Evolutionary conservation across 1,140 invertebrate species (phyloP), one percentile per base, ranked within the genome.

Genomic region (Trissolcus basalis): DNA sequence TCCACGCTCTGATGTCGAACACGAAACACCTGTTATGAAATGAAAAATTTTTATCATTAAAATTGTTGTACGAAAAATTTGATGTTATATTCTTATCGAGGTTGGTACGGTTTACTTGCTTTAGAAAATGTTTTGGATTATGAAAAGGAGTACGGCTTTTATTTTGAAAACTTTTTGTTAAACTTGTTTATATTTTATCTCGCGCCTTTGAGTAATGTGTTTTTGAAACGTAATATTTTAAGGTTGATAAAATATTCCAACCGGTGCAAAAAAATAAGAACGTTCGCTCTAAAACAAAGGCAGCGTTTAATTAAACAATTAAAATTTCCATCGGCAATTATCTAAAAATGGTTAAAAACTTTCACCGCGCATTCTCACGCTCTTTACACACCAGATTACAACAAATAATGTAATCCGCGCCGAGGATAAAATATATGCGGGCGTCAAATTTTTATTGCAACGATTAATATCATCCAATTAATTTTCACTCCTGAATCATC

Each of bases 321-420:
- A 49, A 69, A 75, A 58, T 63, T 69, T 53, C 14, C 45, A 58
- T 55, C 11, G 36, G 36, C 15, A 63, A 68, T 64, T 64, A 68
- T 64, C 58, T 64, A 75, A 75, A 75, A 63, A 43, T 51, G 27
- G 27, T 15, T 41, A 47, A 48, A 60, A 33, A 69, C 59, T 68
- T 69, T 75, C 72, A 43, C 72, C 59, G 27, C 44, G 19, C 32
- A 51, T 74, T 64, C 72, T 75, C 72, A 69, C 72, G 72, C 64
- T 75, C 59, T 69, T 75, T 64, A 75, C 6, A 44, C 12, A 44
- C 12, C 64, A 51, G 67, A 68, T 63, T 63, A 58, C 39, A 56
- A 41, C 71, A 54, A 75, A 64, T 63, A 74, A 59, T 74, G 33
- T 67, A 74, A 61, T 67, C 9, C 36, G 55, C 64, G 14, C 39